Conservation (phyloP, 2,888 invertebrate species). For the Hedya salicella region DNA sequence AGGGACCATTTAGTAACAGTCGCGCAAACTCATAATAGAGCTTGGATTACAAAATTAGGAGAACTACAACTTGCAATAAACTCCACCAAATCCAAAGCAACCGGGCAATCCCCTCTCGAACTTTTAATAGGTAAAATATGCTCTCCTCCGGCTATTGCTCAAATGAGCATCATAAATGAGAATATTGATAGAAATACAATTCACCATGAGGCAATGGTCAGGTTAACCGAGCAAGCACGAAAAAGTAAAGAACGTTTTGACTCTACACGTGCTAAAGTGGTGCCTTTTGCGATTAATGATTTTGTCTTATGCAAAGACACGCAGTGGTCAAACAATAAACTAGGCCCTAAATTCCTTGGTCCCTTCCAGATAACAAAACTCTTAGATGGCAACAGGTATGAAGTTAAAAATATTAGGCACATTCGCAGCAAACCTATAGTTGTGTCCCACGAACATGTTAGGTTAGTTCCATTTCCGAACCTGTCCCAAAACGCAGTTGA, state of each 20-base stretch:
- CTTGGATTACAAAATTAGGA: slow-evolving; percentile 1
- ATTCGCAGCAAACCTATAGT: too few relatives aligned
- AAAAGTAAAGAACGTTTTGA: neutral
- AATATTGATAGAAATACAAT: neutral
- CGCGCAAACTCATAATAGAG: neutral
- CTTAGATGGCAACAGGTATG: too few relatives aligned
- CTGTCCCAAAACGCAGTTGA: neutral
- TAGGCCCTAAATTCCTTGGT: too few relatives aligned
- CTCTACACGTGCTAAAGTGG: neutral
- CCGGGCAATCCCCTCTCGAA: neutral
- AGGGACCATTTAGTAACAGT: neutral
- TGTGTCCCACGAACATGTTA: neutral
- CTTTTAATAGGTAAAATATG: neutral
- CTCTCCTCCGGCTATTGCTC: neutral
- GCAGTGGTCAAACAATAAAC: too few relatives aligned
- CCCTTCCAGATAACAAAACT: too few relatives aligned
- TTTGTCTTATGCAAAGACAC: too few relatives aligned
- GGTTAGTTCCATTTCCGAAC: neutral
- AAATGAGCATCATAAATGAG: too few relatives aligned
- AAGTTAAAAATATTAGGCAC: too few relatives aligned
- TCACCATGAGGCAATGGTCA: neutral
- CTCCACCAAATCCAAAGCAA: neutral
- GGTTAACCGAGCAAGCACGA: neutral
- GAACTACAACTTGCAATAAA: neutral
- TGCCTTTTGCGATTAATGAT: too few relatives aligned